These are phyloP conservation scores for Cantharis lateralis DNA, from an alignment of 2,888 invertebrate genomes.

Conservation along the genomic window DNA sequence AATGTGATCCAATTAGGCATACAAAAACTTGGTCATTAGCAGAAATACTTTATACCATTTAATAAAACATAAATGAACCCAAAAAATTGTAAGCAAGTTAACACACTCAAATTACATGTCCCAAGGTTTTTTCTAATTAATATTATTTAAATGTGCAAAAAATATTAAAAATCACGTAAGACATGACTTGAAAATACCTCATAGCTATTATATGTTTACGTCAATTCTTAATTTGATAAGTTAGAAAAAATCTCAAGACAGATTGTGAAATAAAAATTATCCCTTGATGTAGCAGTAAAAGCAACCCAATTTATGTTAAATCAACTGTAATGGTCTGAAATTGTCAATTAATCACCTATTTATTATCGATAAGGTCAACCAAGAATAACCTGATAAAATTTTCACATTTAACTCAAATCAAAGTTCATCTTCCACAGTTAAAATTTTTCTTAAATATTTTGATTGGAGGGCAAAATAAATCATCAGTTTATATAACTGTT, in stretches of 20 bases:
- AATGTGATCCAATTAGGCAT: background rate
- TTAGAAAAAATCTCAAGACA: background rate
- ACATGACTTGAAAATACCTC: background rate
- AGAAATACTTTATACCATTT: background rate
- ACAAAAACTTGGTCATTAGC: background rate
- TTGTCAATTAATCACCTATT: background rate
- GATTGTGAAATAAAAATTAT: background rate
- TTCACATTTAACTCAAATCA: background rate
- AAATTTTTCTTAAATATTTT: background rate
- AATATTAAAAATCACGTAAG: background rate
- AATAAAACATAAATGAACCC: background rate
- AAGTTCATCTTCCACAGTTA: background rate
- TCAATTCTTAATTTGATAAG: background rate
- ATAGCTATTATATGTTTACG: background rate
- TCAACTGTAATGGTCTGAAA: background rate
- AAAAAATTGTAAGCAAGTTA: background rate
- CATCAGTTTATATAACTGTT: background rate
- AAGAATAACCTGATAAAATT: background rate
- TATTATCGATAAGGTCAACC: background rate
- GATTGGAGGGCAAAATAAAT: background rate
- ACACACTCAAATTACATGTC: background rate
- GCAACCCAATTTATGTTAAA: background rate
- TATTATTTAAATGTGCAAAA: background rate
- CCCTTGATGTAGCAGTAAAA: background rate
- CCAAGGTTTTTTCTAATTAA: background rate